phyloP scores from a whole-genome alignment of 2,797 vertebrate genomes.

The Myoxocephalus aenaeus region DNA sequence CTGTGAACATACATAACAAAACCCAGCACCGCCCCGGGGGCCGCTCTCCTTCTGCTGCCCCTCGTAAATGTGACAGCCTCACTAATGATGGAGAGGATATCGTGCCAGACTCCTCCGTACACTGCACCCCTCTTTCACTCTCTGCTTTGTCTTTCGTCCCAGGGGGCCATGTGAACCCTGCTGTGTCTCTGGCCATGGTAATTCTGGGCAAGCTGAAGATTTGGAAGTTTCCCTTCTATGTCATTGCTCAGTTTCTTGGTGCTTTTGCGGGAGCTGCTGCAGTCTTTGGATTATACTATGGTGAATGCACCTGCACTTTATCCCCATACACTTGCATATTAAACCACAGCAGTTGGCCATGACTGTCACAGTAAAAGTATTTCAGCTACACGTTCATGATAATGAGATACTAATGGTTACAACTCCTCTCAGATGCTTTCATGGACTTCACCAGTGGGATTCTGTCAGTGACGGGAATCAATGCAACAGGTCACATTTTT shows the following conservation, averaged over 20 bases:
- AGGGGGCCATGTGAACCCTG: conserved; percentile 90
- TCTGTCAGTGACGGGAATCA: conserved; percentile 91
- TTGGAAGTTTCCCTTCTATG: conserved; percentile 94
- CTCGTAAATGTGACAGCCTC: conserved; percentile 66
- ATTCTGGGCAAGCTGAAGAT: conserved; percentile 93
- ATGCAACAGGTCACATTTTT: conserved; percentile 95
- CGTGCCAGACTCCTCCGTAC: conserved; percentile 44
- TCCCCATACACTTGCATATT: not conserved
- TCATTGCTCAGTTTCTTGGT: conserved; percentile 92
- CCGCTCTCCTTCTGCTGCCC: conserved; percentile 67
- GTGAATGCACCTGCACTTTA: conserved; percentile 75
- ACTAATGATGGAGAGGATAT: conserved; percentile 62
- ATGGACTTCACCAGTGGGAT: conserved; percentile 91
- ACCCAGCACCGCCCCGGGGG: conserved; percentile 41
- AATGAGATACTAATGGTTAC: not conserved
- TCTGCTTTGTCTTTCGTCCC: conserved; percentile 63
- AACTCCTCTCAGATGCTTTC: conserved; percentile 86
- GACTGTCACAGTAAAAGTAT: not conserved
- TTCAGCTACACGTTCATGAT: not conserved
- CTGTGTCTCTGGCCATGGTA: conserved; percentile 96
- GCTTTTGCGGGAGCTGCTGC: conserved; percentile 92
- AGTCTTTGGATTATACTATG: conserved; percentile 94
- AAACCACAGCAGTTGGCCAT: not conserved
- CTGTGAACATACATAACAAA: conserved; percentile 51
- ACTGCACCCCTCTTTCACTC: conserved; percentile 36